Evolutionary conservation across 2,113 vertebrate species (phyloP).

Genomic region (Mystacornis crossleyi): DNA sequence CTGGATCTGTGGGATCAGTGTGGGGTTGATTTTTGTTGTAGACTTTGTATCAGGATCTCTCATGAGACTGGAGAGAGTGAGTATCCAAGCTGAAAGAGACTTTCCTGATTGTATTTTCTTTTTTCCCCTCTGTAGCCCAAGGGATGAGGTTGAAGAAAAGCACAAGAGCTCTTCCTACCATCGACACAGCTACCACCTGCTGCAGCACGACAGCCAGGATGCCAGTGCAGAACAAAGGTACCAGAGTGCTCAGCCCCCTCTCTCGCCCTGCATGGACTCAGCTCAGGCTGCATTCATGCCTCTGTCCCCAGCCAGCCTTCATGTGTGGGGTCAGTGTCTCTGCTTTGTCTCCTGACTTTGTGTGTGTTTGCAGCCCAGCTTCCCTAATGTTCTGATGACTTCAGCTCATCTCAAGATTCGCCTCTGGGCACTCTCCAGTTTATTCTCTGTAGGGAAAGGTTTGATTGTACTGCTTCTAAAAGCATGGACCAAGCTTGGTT

Average conservation of each 20-base stretch:
- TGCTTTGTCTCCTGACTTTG: not conserved
- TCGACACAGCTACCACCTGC: slow-evolving; percentile 86
- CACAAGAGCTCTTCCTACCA: slow-evolving; percentile 88
- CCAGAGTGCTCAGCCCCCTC: not conserved
- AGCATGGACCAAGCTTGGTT: not conserved
- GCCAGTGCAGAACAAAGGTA: slow-evolving; percentile 93
- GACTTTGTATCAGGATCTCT: not conserved
- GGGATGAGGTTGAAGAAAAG: slow-evolving; percentile 90
- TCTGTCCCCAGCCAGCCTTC: not conserved
- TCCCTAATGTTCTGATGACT: not conserved
- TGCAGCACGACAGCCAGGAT: slow-evolving; percentile 92
- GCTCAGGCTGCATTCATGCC: not conserved
- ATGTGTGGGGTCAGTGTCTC: not conserved
- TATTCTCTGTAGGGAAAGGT: not conserved
- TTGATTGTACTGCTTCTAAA: not conserved
- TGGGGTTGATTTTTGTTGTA: not conserved
- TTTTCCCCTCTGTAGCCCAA: slow-evolving; percentile 73
- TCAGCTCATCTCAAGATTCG: not conserved
- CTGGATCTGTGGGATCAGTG: not conserved
- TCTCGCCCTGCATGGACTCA: not conserved
- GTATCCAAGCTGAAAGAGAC: not conserved
- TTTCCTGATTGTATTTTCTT: not conserved
- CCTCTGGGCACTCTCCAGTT: not conserved
- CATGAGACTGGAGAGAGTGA: not conserved
- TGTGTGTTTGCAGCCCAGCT: not conserved